Evolutionary conservation across 2,113 vertebrate species (phyloP).

Genomic region (Gopherus flavomarginatus): DNA sequence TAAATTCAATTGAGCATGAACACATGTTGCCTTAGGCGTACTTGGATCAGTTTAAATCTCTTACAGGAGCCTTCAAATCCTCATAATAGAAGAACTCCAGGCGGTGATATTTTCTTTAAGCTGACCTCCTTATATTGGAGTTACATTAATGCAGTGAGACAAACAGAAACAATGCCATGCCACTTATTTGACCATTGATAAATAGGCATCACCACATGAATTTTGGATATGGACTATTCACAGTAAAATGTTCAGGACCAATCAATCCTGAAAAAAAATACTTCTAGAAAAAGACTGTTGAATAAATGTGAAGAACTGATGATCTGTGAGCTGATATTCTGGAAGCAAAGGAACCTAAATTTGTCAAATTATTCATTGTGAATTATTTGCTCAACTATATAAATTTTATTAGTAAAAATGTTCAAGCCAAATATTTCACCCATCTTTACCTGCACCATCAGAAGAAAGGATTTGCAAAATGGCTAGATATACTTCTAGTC

Average conservation of each 20-base stretch:
- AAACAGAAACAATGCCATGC: neutral
- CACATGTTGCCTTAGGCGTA: neutral
- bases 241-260: neutral
- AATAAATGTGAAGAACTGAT: neutral
- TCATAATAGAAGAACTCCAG: neutral
- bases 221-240: neutral
- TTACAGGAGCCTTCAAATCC: neutral
- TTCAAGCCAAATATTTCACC: neutral
- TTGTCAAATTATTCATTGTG: neutral
- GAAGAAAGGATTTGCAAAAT: neutral
- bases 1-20: neutral
- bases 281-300: rapidly evolving
- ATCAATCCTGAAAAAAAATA: neutral
- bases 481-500: neutral
- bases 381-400: neutral
- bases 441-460: rapidly evolving
- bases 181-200: neutral
- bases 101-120: neutral
- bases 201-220: neutral
- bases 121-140: neutral
- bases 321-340: rapidly evolving
- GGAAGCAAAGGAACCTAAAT: neutral
- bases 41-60: neutral
- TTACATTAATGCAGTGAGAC: neutral
- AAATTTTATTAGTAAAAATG: neutral